phyloP scores from a whole-genome alignment of 2,888 invertebrate genomes.

The Pomacea canaliculata region DNA sequence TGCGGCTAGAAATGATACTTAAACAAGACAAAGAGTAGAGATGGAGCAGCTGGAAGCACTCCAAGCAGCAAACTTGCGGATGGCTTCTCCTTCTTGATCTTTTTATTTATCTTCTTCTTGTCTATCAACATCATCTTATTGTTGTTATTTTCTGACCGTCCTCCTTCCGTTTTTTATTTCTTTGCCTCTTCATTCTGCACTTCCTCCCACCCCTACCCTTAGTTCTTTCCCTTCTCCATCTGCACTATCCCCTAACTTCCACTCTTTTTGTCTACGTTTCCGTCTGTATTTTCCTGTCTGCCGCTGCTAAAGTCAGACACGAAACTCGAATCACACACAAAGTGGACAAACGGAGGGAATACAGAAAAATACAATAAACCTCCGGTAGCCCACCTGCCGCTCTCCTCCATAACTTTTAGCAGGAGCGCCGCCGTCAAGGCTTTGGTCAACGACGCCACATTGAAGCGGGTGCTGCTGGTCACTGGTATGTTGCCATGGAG shows the following conservation, averaged over 20 bases:
- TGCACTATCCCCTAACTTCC: too few relatives aligned
- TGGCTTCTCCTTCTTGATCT: background rate
- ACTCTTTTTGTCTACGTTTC: background rate
- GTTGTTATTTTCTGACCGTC: too few relatives aligned
- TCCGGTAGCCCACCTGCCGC: constrained; percentile 14
- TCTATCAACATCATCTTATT: too few relatives aligned
- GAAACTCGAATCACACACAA: background rate
- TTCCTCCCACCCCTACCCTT: background rate
- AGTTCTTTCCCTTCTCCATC: too few relatives aligned
- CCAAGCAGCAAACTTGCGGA: background rate
- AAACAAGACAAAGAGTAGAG: background rate
- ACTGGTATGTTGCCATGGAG: constrained; percentile 15
- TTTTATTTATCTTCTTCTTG: background rate
- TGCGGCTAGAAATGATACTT: background rate
- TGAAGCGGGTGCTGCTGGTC: constrained; percentile 22
- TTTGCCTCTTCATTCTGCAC: too few relatives aligned
- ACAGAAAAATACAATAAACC: too few relatives aligned
- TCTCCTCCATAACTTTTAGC: constrained; percentile 27
- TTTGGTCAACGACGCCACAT: constrained; percentile 28
- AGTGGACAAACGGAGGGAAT: background rate
- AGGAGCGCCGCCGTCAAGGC: constrained; percentile 30
- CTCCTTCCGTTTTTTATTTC: background rate
- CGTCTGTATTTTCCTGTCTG: background rate
- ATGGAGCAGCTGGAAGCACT: background rate
- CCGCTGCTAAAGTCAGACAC: too few relatives aligned